Conservation (phyloP, 2,113 vertebrate species). For the Oreochromis aureus region DNA sequence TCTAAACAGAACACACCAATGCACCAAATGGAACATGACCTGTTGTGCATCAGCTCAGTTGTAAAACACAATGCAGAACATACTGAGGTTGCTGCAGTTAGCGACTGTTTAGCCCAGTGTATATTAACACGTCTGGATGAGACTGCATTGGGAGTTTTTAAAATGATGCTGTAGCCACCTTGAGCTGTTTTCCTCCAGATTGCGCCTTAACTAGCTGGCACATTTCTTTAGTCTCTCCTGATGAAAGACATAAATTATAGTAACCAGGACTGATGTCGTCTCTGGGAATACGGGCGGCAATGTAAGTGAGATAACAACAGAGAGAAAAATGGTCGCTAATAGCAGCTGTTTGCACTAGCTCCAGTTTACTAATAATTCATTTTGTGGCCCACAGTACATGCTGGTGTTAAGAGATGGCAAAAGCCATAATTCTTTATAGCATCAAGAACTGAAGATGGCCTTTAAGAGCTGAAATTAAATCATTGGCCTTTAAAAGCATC, state of each 20-base stretch:
- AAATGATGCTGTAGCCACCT: not conserved
- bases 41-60: not conserved
- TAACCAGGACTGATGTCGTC: slow-evolving; percentile 39
- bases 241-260: slow-evolving; percentile 31
- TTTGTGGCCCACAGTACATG: slow-evolving; percentile 37
- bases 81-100: slow-evolving; percentile 5
- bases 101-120: not conserved
- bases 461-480: slow-evolving; percentile 76
- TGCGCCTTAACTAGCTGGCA: not conserved
- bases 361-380: slow-evolving; percentile 63
- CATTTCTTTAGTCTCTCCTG: not conserved
- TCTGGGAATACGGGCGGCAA: slow-evolving; percentile 20
- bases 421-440: slow-evolving; percentile 68
- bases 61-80: slow-evolving; percentile 19
- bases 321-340: slow-evolving; percentile 57
- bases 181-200: not conserved
- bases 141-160: not conserved
- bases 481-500: slow-evolving; percentile 77
- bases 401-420: slow-evolving; percentile 62
- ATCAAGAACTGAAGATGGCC: slow-evolving; percentile 64
- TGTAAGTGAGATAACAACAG: slow-evolving; percentile 44
- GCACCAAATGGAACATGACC: slow-evolving; percentile 15
- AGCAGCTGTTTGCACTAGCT: slow-evolving; percentile 46
- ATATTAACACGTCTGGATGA: not conserved
- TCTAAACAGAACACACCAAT: slow-evolving; percentile 46